Base-by-base conservation (phyloP, 2,888 invertebrate species). In the Torymus tubicola region DNA sequence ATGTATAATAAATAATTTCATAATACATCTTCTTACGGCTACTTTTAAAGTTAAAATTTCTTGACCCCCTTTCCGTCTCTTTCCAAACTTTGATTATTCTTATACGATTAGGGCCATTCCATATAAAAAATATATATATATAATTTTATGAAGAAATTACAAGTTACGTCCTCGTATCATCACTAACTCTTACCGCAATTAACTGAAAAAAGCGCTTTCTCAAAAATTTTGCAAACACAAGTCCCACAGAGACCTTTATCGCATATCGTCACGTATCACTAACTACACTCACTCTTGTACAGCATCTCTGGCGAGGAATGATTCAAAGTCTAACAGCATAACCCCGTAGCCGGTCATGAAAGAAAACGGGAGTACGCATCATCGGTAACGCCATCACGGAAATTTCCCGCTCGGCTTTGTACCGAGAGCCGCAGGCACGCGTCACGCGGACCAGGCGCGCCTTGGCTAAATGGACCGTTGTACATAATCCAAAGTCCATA, bases 401-500 rank as follows among this genome's bases (percentile, higher is more conserved):
- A 80, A 57, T 76, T 80, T 72, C 67, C 71, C 63, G 64, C 52
- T 61, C 21, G 24, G 24, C 14, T 3, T 24, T 13, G 63, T 71
- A 77, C 69, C 69, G 73, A 77, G 77, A 73, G 73, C 76, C 72
- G 53, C 50, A 31, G 31, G 31, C 31, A 31, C 31, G 31, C 31
- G 31, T 31, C 31, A 57, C 63, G 76, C 57, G 60, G 52, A 67
- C 67, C 73, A 76, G 77, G 73, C 72, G 61, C 81, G 76, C 71
- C 71, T 77, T 60, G 42, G n/a, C 63, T 75, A 82, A 83, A 83
- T 83, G 82, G 82, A 82, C 76, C 82, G 81, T 78, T 77, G 75
- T 55, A 69, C 75, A 75, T 83, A 82, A 82, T 82, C 82, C 78
- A 2, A 64, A 80, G 82, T 81, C 81, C 82, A 81, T 82, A 79